A percentile compares a stretch with the other conserved stretches of the same genome.
These are phyloP conservation scores for Melanerpes aurifrons DNA, from an alignment of 2,113 vertebrate species.

Conservation along the genomic window DNA sequence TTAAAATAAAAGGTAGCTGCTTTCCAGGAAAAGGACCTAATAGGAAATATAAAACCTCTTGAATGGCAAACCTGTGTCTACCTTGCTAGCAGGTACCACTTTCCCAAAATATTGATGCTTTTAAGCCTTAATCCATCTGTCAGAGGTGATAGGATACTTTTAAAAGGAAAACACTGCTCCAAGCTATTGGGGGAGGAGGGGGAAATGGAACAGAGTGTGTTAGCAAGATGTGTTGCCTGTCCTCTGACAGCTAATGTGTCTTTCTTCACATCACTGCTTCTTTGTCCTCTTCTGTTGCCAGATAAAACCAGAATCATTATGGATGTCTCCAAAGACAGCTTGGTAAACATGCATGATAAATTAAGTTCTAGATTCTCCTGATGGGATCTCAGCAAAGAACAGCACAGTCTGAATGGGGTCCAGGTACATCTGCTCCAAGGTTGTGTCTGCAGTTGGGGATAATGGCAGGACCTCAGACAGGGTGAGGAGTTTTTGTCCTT, in stretches of 20 bases:
- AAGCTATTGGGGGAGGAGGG: background rate
- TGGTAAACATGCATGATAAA: conserved; percentile 43
- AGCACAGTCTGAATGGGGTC: background rate
- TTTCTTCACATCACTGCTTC: conserved; percentile 15
- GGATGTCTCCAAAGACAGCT: conserved; percentile 42
- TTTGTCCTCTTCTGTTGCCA: conserved; percentile 56
- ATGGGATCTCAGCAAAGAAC: background rate
- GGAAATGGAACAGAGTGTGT: conserved; percentile 38
- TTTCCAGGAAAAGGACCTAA: conserved; percentile 35
- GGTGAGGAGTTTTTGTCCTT: background rate
- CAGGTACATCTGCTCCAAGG: background rate
- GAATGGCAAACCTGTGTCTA: conserved; percentile 48
- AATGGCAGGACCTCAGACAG: background rate
- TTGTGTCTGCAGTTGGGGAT: background rate
- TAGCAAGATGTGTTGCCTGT: conserved; percentile 63
- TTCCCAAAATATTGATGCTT: conserved; percentile 61
- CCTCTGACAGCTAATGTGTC: conserved; percentile 58
- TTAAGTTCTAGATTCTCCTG: background rate
- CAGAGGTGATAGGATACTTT: conserved; percentile 57
- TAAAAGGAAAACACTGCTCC: conserved; percentile 55
- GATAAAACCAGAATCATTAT: conserved; percentile 65
- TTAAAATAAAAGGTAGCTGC: conserved; percentile 31
- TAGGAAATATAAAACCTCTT: conserved; percentile 38
- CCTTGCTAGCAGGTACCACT: conserved; percentile 36
- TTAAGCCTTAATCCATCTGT: conserved; percentile 67